Evolutionary conservation across 2,888 invertebrate species (phyloP).

Genomic region (Melanostoma scalare): DNA sequence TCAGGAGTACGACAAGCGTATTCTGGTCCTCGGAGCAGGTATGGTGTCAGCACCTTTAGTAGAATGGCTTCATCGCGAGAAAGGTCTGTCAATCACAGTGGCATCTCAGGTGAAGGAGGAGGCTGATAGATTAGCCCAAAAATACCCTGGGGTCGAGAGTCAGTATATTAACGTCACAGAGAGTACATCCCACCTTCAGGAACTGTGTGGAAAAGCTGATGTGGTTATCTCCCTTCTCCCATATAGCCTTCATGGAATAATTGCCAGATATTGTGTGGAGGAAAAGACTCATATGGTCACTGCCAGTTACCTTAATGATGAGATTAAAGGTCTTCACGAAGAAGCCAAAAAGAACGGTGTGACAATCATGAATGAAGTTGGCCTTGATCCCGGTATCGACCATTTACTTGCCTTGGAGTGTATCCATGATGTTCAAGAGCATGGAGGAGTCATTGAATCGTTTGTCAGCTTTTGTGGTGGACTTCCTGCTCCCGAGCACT

Average conservation of each 20-base stretch:
- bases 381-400: constrained; percentile 99
- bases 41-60: constrained; percentile 96
- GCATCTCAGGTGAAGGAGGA: constrained; percentile 95
- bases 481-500: constrained; percentile 97
- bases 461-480: constrained; percentile 99
- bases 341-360: constrained; percentile 94
- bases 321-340: constrained; percentile 90
- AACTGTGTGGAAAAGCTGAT: constrained; percentile 88
- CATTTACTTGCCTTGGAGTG: constrained; percentile 98
- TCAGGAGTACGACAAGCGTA: constrained; percentile 86
- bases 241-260: constrained; percentile 92
- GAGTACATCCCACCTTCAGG: constrained; percentile 85
- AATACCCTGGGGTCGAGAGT: constrained; percentile 90
- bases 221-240: constrained; percentile 95
- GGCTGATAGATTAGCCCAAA: constrained; percentile 90
- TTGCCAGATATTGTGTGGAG: constrained; percentile 94
- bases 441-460: constrained; percentile 95
- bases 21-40: constrained; percentile 97
- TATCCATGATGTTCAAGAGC: constrained; percentile 94
- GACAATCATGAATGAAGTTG: constrained; percentile 97
- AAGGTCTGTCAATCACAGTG: constrained; percentile 91
- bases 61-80: constrained; percentile 94
- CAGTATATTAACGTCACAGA: constrained; percentile 92
- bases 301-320: constrained; percentile 95
- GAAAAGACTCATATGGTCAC: constrained; percentile 96